Evolutionary conservation across 1,140 invertebrate genomes (phyloP), one percentile per base, ranked within the genome.

Genomic region (Diprion similis): DNA sequence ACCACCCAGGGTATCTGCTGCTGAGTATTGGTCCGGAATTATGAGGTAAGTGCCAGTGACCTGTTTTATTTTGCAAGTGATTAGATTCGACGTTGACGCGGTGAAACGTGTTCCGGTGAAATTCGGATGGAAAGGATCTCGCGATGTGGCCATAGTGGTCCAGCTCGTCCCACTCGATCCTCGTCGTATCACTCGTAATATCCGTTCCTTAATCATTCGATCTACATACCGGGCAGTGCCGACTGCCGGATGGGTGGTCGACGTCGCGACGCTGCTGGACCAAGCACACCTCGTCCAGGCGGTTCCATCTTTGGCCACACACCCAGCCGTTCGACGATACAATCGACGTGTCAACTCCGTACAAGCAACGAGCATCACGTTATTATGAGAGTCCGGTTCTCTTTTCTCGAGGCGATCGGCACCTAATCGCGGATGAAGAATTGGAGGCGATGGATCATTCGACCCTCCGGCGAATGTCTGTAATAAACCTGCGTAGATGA

Each of bases 161-260:
- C 24, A 6, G 24, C 24, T 37, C 24, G 24, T 37, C 24, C 24
- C 24, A 37, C 24, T 59, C n/a, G 51, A 13, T 59, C 51, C 68
- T 79, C 79, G 78, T 83, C 78, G 82, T 82, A 84, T 84, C 80
- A 78, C 79, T 78, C 78, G 78, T 59, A 59, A 59, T 83, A 83
- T 85, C 80, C 77, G 79, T 76, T 73, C 71, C 71, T 78, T 78
- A 83, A 86, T 86, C 83, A 74, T 69, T 77, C 76, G 76, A 85
- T 86, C 84, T 85, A 85, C 85, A 86, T 81, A 81, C 81, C 80
- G 80, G 24, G 79, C 80, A 78, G 76, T 75, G 72, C 73, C 75
- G 78, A 73, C 75, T 76, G 79, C 82, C 75, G 83, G 82, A 84
- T 86, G 84, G 84, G 84, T 85, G 84, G 84, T 83, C 84, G 78